Percentiles rank a stretch among this genome's conserved stretches.
Conservation (phyloP, 92 coral and sea anemone genomes). For the Epizoanthus scotinus region DNA sequence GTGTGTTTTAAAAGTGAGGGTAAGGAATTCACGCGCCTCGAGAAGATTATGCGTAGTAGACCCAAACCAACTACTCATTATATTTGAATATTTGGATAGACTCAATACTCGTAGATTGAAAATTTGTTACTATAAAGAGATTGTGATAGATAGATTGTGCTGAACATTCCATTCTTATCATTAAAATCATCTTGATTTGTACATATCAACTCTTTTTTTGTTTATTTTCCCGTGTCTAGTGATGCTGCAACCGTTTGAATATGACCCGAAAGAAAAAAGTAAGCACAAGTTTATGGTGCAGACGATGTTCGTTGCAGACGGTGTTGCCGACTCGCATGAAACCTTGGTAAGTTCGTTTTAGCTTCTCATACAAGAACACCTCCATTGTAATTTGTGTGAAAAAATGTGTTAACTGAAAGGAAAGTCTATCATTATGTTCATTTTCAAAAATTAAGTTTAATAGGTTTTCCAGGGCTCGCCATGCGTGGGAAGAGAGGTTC, state of each 20-base stretch:
- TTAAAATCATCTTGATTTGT: neutral
- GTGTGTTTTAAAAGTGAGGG: neutral
- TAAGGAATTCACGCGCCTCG: neutral
- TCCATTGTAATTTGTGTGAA: neutral
- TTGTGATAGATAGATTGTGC: neutral
- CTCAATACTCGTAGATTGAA: neutral
- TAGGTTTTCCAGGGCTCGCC: no score
- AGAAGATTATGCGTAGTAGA: neutral
- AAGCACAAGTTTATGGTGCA: constrained; percentile 99
- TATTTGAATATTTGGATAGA: neutral
- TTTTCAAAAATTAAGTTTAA: neutral
- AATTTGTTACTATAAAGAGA: neutral
- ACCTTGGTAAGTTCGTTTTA: constrained; percentile 66
- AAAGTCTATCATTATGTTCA: neutral
- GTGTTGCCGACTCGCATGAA: constrained; percentile 73
- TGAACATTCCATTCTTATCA: neutral
- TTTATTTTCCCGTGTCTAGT: constrained; percentile 49
- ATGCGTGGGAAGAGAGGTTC: no score
- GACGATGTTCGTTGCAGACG: constrained; percentile 91
- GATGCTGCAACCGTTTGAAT: constrained; percentile 97
- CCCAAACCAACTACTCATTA: neutral
- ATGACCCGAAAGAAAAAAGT: constrained; percentile 94
- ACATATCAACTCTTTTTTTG: neutral
- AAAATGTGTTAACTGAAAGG: neutral
- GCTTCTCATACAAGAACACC: neutral